Evolutionary conservation across 1,140 invertebrate genomes (phyloP), one percentile per base, ranked within the genome.

Genomic region (Mamestra configurata): DNA sequence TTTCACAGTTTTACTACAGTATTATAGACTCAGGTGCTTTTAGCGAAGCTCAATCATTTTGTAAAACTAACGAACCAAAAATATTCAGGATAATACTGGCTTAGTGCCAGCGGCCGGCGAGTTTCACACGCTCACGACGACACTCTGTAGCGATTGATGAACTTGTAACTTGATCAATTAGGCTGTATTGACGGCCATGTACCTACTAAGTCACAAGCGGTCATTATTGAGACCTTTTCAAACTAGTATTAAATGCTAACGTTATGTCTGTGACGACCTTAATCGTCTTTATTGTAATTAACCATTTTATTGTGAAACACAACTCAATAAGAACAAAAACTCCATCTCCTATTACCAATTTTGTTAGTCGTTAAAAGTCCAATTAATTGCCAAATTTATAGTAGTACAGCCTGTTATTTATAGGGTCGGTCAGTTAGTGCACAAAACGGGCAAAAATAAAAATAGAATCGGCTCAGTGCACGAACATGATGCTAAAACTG

Each of bases 401-500:
- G 71, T 57, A 20, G 13, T 27, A 59, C 20, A 31, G 22, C 24
- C 57, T 24, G 37, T 64, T 61, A 77, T 77, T 77, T 77, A 77
- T 64, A 51, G 43, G 27, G n/a, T 20, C 43, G 73, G 57, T 68
- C 76, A 59, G 53, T 43, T 75, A 75, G 71, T 43, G 53, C 53
- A 59, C 35, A 59, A 75, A 59, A 53, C 46, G 10, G 27, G 27
- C 40, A 51, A 64, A 77, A 73, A 73, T 64, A 71, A 79, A 70
- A 79, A 71, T 35, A 55, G 49, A 73, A 79, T 59, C 70, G 24
- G 61, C 22, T 27, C 53, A 55, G 49, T 46, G 55, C 64, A 64
- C 49, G 77, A 57, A 80, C 82, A 76, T 82, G 79, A 86, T 82
- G 81, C 80, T 84, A 85, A 84, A 88, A 88, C 83, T 83, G 83